These are phyloP conservation scores for Typhlomys cinereus DNA, from an alignment of 2,113 vertebrate genomes.

Conservation along the genomic window DNA sequence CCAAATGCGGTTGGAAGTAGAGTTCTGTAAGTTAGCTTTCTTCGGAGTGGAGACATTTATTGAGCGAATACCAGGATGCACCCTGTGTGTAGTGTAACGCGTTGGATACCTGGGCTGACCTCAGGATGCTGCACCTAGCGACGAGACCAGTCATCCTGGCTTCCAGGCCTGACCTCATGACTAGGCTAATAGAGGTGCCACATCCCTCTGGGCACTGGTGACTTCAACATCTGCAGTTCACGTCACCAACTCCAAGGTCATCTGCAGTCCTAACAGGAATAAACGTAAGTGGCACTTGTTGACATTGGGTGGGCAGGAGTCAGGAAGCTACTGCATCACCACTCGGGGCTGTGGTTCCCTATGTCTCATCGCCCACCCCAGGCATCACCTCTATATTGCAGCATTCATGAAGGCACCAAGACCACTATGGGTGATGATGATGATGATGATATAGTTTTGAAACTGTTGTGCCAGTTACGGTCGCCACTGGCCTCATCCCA, in stretches of 20 bases:
- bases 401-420: neutral
- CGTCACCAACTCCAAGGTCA: neutral
- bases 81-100: neutral
- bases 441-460: neutral
- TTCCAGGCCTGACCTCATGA: neutral
- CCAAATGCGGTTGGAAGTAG: neutral
- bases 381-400: neutral
- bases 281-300: neutral
- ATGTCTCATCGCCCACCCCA: neutral
- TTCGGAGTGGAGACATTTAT: neutral
- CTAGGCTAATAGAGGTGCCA: neutral
- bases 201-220: neutral
- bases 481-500: neutral
- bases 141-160: neutral
- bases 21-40: constrained; percentile 8
- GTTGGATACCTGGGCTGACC: neutral
- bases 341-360: neutral
- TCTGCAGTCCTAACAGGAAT: neutral
- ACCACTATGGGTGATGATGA: neutral
- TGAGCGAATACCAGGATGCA: neutral
- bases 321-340: neutral
- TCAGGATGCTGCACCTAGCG: neutral
- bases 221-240: neutral
- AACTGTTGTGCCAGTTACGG: neutral
- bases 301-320: neutral